Evolutionary conservation across 2,888 invertebrate species (phyloP).

Genomic region (Synergus laeviventris): DNA sequence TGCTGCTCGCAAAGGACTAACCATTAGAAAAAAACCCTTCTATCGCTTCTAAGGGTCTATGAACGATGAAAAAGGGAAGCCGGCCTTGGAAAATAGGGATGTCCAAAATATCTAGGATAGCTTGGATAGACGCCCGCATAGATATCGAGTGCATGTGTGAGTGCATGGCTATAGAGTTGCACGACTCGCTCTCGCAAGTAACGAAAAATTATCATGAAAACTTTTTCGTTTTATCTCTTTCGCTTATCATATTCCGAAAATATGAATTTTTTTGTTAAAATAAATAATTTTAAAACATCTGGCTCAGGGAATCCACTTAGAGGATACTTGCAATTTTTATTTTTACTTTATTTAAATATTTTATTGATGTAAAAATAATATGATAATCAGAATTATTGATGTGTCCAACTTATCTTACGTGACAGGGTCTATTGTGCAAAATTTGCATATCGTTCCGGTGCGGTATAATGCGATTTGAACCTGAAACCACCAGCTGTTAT

Average conservation of each 20-base stretch:
- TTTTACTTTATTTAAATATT: not conserved
- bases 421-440: not conserved
- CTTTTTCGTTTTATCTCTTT: not conserved
- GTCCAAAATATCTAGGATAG: conserved; percentile 8
- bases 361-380: not conserved
- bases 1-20: not conserved
- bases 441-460: not conserved
- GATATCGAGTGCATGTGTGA: conserved; percentile 1
- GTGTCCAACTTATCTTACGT: not conserved
- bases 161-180: not conserved
- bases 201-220: conserved; percentile 9
- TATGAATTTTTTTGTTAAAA: too few relatives aligned
- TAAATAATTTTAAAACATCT: not conserved
- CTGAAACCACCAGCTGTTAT: conserved; percentile 2
- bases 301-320: not conserved
- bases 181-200: not conserved
- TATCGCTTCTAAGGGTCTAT: conserved; percentile 6
- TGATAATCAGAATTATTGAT: not conserved
- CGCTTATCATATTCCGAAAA: not conserved
- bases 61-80: conserved; percentile 5
- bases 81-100: conserved; percentile 27
- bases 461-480: not conserved
- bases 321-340: not conserved
- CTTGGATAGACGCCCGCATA: conserved; percentile 24
- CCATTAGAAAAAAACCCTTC: conserved; percentile 20